Evolutionary conservation across 92 coral and sea anemone species (phyloP).

Genomic region (Paramuricea clavata): DNA sequence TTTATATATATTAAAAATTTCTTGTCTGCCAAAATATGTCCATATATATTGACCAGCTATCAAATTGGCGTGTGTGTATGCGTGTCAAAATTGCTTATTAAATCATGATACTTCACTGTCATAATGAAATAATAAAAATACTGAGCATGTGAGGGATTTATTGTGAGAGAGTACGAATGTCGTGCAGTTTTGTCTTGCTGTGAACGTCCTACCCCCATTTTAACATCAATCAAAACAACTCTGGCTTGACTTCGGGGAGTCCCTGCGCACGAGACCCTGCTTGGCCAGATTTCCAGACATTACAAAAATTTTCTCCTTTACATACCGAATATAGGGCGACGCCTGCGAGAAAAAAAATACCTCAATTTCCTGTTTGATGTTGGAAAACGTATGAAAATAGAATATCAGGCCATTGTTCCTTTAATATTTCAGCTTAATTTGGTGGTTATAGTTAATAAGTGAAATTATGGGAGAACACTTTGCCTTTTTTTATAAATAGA

Average conservation of each 20-base stretch:
- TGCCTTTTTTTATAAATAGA: too few species aligned
- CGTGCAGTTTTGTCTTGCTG: background rate
- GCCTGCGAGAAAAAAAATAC: background rate
- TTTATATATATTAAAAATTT: too few species aligned
- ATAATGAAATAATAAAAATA: background rate
- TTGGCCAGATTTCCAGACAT: background rate
- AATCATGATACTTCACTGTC: background rate
- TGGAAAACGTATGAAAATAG: too few species aligned
- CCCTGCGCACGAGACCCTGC: background rate
- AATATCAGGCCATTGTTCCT: too few species aligned
- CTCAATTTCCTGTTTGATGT: background rate
- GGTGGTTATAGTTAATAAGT: too few species aligned
- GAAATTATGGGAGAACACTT: too few species aligned
- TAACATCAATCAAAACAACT: constrained; percentile 4
- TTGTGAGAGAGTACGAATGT: background rate
- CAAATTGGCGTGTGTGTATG: background rate
- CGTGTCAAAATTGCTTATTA: background rate
- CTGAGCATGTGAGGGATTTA: background rate
- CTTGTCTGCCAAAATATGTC: too few species aligned
- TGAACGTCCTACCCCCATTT: background rate
- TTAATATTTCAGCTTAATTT: too few species aligned
- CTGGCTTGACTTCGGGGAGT: background rate
- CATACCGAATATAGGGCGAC: background rate
- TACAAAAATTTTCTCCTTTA: background rate
- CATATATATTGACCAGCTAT: background rate